phyloP scores from a whole-genome alignment of 2,797 vertebrate genomes.

The Monodelphis domestica region DNA sequence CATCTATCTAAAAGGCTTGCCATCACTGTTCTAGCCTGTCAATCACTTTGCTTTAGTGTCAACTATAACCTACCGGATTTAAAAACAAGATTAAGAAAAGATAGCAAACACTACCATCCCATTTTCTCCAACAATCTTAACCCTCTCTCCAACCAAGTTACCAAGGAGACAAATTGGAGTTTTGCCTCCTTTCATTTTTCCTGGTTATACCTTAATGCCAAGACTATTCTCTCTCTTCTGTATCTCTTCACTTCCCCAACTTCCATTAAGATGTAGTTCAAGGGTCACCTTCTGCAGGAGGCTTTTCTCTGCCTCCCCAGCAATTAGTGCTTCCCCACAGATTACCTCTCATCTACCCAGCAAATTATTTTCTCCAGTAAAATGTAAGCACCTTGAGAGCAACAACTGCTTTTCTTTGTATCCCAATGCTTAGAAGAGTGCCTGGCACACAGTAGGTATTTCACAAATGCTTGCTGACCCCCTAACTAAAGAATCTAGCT shows the following conservation, averaged over 20 bases:
- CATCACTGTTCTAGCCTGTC: too few species aligned
- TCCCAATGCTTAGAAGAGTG: not conserved
- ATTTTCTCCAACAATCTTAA: not conserved
- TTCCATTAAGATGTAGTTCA: not conserved
- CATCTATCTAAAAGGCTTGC: too few species aligned
- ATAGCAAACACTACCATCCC: not conserved
- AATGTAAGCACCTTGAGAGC: not conserved
- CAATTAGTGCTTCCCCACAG: not conserved
- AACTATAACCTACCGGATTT: not conserved
- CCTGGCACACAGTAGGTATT: not conserved
- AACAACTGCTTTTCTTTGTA: not conserved
- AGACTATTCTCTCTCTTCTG: not conserved
- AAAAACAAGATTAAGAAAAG: not conserved
- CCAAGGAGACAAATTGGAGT: not conserved
- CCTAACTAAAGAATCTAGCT: not conserved
- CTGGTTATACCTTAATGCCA: not conserved
- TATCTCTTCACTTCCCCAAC: not conserved
- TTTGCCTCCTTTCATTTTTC: constrained; percentile 40
- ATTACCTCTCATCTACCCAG: not conserved
- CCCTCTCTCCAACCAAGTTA: constrained; percentile 27
- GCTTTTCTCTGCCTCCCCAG: not conserved
- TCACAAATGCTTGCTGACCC: not conserved
- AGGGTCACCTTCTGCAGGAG: not conserved
- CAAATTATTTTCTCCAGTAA: not conserved
- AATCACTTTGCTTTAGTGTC: constrained; percentile 25